Evolutionary conservation across 2,797 vertebrate genomes (phyloP), one percentile per base, ranked within the genome.

Genomic region (Hirundo rustica): DNA sequence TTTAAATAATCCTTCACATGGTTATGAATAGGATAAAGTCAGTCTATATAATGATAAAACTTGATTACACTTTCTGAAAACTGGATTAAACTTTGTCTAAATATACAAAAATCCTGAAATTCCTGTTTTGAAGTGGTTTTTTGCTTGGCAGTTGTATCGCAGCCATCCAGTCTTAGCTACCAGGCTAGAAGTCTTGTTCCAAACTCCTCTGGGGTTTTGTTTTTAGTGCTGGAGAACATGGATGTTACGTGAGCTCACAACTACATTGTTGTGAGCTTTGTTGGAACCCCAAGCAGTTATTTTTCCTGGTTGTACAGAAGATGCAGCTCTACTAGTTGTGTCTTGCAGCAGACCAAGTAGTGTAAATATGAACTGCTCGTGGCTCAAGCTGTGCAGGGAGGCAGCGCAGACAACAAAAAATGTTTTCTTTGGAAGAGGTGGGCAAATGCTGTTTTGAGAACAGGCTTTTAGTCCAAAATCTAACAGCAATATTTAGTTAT

Each of bases 91-190:
- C 73, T 84, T 95, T 76, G 64, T 94, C 80, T 95, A 93, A 96
- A 94, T 94, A 95, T 53, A 96, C 38, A 86, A 25, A 84, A 96
- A 71, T 90, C 85, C 82, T 93, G 85, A 86, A 54, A 96, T 94
- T 96, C 91, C 66, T 92, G 38, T 85, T 95, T 81, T 53, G 55
- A 89, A 91, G 38, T 60, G 26, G 3, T 17, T 70, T 86, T 87
- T 86, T 47, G 30, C 44, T 79, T 85, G 60, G 38, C 62, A 58
- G 10, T 65, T 47, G 29, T 47, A 44, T 29, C 1, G 8, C 70
- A n/a, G 16, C 86, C 62, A 48, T 85, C 51, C 47, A 61, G 1
- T 11, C 53, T 40, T 20, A 58, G 65, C 87, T 67, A 54, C 68
- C 51, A 85, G 70, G 40, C 61, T 51, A 45, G 64, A 74, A 78